Percentiles rank a stretch among this genome's conserved stretches.
These are phyloP conservation scores for Galaxea fascicularis DNA, from an alignment of 92 coral and sea anemone genomes.

Conservation along the genomic window DNA sequence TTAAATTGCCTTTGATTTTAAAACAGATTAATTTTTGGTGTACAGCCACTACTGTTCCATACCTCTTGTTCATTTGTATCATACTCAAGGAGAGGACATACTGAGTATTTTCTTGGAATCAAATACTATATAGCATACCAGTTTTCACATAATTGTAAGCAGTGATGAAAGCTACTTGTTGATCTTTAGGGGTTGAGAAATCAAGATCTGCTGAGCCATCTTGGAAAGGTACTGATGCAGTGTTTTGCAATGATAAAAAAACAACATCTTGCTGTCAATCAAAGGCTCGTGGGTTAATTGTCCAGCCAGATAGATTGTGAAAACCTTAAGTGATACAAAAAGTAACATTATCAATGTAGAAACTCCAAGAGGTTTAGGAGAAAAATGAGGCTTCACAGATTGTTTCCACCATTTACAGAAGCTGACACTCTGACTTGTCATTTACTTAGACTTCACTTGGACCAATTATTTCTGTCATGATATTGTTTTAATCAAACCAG, in stretches of 20 bases:
- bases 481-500: constrained; percentile 2
- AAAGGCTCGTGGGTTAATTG: constrained; percentile 7
- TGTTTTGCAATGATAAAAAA: background rate
- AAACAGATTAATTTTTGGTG: background rate
- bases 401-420: constrained; percentile 3
- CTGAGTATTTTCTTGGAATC: constrained; percentile 6
- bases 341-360: background rate
- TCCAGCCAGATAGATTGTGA: too few species aligned
- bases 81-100: constrained; percentile 4
- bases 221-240: constrained; percentile 7
- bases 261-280: constrained; percentile 6
- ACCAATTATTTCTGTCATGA: constrained; percentile 6
- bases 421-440: constrained; percentile 3
- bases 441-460: background rate
- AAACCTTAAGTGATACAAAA: constrained; percentile 10
- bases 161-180: constrained; percentile 9
- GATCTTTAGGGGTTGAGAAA: background rate
- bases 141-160: constrained; percentile 2
- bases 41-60: background rate
- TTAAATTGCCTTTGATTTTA: constrained; percentile 9
- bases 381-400: constrained; percentile 6
- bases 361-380: constrained; percentile 7
- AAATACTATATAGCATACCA: constrained; percentile 7
- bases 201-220: constrained; percentile 11
- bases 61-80: background rate